Base-by-base conservation (phyloP, 2,888 invertebrate species). In the Phragmatobia fuliginosa region DNA sequence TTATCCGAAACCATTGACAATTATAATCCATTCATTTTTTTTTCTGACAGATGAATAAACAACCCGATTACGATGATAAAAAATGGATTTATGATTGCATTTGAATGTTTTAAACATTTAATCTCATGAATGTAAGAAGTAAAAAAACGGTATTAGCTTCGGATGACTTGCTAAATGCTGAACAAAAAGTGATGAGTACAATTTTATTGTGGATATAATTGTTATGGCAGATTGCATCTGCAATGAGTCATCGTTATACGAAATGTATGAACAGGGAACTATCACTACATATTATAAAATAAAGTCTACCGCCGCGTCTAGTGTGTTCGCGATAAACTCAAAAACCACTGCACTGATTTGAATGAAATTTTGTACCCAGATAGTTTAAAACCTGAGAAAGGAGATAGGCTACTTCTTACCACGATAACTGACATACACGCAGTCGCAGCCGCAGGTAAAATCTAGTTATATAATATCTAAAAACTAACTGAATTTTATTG, bases 1-100 rank as follows among this genome's bases (percentile, higher is more conserved):
- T 76, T 68, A 71, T 73, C 18, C 62, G 38, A 52, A 28, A 75
- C 64, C 68, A 61, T 77, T 73, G 75, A 72, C 75, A 79, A 80
- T 81, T 80, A 77, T 56, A 72, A 62, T 7, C 21, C 72, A 74
- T 78, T 70, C 71, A 73, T 31, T 66, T 33, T 11, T 69, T 74
- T 74, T 74, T 74, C 70, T 68, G 62, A 56, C 63, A 72, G 67
- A 68, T 69, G 68, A 58, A 64, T 72, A 62, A 76, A 74, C 64
- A 78, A 2, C 18, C n/a, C 60, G 62, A 41, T 56, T 62, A 70
- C 18, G 36, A 38, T 41, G 31, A 41, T 67, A 25, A 32, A 63
- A 61, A 16, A 66, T 74, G 59, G 74, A 66, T 73, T 64, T 45
- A 49, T 61, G 49, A 61, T 45, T 1, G 56, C 56, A 32, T 59